phyloP scores from a whole-genome alignment of 2,888 invertebrate genomes.

The Apocheima hispidaria region DNA sequence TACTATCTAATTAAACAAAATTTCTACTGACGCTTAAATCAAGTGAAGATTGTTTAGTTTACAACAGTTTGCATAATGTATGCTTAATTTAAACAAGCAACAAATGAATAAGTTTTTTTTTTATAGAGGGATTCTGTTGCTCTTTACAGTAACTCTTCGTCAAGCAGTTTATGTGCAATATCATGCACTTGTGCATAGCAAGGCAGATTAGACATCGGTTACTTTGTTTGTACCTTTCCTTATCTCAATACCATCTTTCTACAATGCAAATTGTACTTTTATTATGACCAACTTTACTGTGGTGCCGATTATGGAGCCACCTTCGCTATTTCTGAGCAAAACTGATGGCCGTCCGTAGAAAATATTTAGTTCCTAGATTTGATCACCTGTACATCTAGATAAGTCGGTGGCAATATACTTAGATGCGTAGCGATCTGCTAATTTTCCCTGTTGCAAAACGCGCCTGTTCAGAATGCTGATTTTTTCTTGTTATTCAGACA shows the following conservation, averaged over 20 bases:
- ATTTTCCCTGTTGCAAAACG: constrained; percentile 56
- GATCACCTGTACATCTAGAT: no score
- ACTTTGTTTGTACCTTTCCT: constrained; percentile 17
- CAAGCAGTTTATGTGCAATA: background rate
- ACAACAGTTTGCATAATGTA: no score
- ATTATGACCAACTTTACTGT: background rate
- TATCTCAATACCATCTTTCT: constrained; percentile 37
- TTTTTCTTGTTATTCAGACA: constrained; percentile 70
- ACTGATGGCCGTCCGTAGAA: background rate
- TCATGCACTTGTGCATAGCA: background rate
- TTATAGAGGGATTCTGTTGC: no score
- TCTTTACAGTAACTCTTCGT: no score
- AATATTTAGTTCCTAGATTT: background rate
- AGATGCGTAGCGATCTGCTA: constrained; percentile 53
- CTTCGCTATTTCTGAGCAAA: background rate
- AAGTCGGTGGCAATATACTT: background rate
- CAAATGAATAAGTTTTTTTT: no score
- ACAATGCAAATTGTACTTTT: constrained; percentile 41
- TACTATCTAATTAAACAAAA: no score
- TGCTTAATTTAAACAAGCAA: no score
- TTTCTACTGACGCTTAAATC: no score
- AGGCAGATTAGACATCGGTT: background rate
- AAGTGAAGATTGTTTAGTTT: no score
- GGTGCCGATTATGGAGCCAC: background rate
- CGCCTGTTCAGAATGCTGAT: constrained; percentile 42